Evolutionary conservation across 1,140 invertebrate genomes (phyloP).

Genomic region (Magallana ariakensis): DNA sequence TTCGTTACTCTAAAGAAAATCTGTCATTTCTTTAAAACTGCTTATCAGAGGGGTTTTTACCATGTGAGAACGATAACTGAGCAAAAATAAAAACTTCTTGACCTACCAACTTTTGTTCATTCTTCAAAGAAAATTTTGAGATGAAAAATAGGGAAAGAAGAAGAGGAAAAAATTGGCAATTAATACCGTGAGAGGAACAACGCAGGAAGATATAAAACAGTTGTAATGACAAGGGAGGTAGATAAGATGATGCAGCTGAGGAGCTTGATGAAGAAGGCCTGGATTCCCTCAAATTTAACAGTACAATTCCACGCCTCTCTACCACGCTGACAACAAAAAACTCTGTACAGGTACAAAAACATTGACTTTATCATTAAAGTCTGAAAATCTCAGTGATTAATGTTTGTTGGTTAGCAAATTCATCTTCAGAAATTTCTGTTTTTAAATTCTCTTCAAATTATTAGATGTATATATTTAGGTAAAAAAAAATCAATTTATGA

Average conservation of each 20-base stretch:
- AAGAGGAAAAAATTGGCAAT: slow-evolving; percentile 17
- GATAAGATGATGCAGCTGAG: slow-evolving; percentile 15
- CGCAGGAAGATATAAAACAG: slow-evolving; percentile 17
- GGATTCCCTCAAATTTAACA: slow-evolving; percentile 10
- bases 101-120: background rate
- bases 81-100: background rate
- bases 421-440: background rate
- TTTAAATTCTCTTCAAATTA: too few species aligned
- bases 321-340: too few species aligned
- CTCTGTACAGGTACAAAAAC: background rate
- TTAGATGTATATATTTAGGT: too few species aligned
- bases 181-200: slow-evolving; percentile 13
- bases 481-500: too few species aligned
- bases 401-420: background rate
- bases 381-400: background rate
- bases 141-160: background rate
- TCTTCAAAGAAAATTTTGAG: background rate
- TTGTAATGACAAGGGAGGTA: slow-evolving; percentile 26
- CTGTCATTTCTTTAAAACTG: slow-evolving; percentile 9
- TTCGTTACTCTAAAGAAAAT: background rate
- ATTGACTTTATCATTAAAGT: slow-evolving; percentile 4
- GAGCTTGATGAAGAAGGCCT: background rate
- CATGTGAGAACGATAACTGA: slow-evolving; percentile 9
- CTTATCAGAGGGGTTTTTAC: slow-evolving; percentile 20
- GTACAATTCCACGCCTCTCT: background rate